Conservation (phyloP, 2,797 vertebrate species). For the Hybognathus amarus region DNA sequence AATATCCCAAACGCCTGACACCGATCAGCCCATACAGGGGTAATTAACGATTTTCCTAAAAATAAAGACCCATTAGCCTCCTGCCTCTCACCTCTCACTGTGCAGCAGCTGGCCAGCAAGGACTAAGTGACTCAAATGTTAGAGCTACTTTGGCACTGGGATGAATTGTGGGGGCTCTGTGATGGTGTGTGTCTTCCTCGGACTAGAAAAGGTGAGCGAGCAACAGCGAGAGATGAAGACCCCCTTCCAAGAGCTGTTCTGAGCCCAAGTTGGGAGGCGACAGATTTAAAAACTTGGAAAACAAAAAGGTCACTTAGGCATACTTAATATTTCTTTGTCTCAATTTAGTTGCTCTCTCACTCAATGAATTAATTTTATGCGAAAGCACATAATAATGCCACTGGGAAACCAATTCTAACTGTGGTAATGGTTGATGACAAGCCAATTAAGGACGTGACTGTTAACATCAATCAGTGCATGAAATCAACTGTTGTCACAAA, state of each 20-base stretch:
- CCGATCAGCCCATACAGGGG: conserved; percentile 38
- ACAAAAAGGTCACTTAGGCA: conserved; percentile 70
- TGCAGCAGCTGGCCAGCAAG: conserved; percentile 74
- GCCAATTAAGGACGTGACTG: conserved; percentile 1
- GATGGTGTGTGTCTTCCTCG: conserved; percentile 46
- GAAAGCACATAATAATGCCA: not conserved
- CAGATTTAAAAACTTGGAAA: conserved; percentile 66
- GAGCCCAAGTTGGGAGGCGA: conserved; percentile 63
- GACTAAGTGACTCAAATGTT: conserved; percentile 73
- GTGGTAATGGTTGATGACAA: not conserved
- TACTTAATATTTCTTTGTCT: conserved; percentile 42
- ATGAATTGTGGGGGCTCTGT: conserved; percentile 44
- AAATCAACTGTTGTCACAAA: conserved; percentile 6
- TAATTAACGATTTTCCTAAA: conserved; percentile 79
- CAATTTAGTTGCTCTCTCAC: not conserved
- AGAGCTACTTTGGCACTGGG: conserved; percentile 68
- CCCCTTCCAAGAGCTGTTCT: conserved; percentile 40
- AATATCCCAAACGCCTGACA: conserved; percentile 43
- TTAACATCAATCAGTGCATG: not conserved
- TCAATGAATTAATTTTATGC: not conserved
- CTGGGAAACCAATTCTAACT: not conserved
- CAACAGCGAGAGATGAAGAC: conserved; percentile 67
- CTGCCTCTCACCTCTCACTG: conserved; percentile 68
- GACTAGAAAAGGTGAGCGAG: conserved; percentile 64
- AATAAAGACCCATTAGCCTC: conserved; percentile 82